Evolutionary conservation across 1,140 invertebrate genomes (phyloP).

Genomic region (Micrasema minimum): DNA sequence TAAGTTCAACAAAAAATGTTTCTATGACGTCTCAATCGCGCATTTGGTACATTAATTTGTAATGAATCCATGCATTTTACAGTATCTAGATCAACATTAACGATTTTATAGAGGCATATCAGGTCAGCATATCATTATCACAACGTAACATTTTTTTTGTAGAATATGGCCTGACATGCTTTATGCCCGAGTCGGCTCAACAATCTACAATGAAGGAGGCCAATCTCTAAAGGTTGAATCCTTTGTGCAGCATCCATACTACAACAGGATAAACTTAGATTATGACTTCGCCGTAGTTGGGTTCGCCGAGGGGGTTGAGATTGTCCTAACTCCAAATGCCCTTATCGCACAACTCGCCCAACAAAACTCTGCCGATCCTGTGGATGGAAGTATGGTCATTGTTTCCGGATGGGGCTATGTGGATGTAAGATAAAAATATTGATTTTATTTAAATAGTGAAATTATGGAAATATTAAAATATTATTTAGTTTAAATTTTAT

Average conservation of each 20-base stretch:
- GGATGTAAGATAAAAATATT: constrained; percentile 43
- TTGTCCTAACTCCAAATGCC: constrained; percentile 29
- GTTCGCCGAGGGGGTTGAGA: constrained; percentile 20
- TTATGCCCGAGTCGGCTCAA: constrained; percentile 46
- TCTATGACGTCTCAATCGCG: too few relatives aligned
- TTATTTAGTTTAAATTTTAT: too few relatives aligned
- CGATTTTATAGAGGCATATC: too few relatives aligned
- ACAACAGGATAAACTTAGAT: constrained; percentile 56
- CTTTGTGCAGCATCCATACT: constrained; percentile 57
- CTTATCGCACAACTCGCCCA: constrained; percentile 30
- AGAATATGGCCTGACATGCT: constrained; percentile 12
- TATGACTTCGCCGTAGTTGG: constrained; percentile 65
- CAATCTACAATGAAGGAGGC: constrained; percentile 51
- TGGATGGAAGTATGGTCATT: constrained; percentile 24
- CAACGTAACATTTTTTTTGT: too few relatives aligned
- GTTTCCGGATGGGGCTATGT: constrained; percentile 48
- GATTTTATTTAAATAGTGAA: too few relatives aligned
- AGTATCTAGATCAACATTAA: too few relatives aligned
- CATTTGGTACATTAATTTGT: too few relatives aligned
- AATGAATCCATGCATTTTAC: too few relatives aligned
- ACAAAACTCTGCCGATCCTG: constrained; percentile 16
- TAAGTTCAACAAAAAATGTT: too few relatives aligned
- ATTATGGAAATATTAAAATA: not conserved
- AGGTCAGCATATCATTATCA: too few relatives aligned
- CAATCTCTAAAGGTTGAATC: constrained; percentile 51